Evolutionary conservation across 2,797 vertebrate species (phyloP).

Genomic region (Sarcophilus harrisii): DNA sequence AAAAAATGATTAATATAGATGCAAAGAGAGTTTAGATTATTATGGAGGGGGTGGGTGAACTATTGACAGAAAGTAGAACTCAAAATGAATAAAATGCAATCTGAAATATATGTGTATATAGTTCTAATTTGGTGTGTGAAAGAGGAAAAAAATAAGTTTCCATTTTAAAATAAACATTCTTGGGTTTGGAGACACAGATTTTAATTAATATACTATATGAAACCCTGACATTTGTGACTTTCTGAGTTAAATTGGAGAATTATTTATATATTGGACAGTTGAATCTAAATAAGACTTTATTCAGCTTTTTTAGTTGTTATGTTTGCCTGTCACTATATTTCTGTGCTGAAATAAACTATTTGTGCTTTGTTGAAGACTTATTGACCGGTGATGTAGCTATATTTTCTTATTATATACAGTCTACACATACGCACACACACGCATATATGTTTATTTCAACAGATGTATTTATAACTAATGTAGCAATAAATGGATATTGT

Average conservation of each 20-base stretch:
- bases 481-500: slow-evolving; percentile 11
- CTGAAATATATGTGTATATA: slow-evolving; percentile 59
- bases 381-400: background rate
- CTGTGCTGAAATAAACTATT: background rate
- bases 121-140: slow-evolving; percentile 75
- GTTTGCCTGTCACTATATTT: background rate
- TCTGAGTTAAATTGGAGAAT: slow-evolving; percentile 70
- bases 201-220: slow-evolving; percentile 60
- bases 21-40: slow-evolving; percentile 78
- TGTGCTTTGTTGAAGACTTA: background rate
- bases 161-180: slow-evolving; percentile 77
- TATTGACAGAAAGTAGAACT: slow-evolving; percentile 76
- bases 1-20: slow-evolving; percentile 84
- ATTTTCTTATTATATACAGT: background rate
- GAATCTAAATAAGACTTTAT: slow-evolving; percentile 35
- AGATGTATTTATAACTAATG: background rate
- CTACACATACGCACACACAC: background rate
- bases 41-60: slow-evolving; percentile 77
- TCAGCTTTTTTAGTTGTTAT: background rate
- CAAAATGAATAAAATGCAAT: slow-evolving; percentile 76
- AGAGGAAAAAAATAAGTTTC: slow-evolving; percentile 73
- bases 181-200: slow-evolving; percentile 77
- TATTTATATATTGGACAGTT: slow-evolving; percentile 36
- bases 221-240: slow-evolving; percentile 72
- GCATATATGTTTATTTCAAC: background rate